phyloP scores from a whole-genome alignment of 2,888 invertebrate genomes.

The Lordiphosa andalusiaca region DNA sequence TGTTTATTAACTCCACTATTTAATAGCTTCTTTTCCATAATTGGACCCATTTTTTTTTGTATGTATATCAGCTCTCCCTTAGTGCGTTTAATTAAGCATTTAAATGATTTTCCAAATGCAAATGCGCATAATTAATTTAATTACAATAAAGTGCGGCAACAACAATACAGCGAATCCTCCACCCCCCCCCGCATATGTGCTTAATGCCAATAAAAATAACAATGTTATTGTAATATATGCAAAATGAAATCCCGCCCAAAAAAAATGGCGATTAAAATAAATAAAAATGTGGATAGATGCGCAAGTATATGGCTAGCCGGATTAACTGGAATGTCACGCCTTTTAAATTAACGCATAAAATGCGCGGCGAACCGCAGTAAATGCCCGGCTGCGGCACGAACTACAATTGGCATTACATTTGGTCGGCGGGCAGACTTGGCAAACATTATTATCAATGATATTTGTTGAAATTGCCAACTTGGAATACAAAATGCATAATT shows the following conservation, averaged over 20 bases:
- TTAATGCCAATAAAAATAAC: conserved; percentile 28
- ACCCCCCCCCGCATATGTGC: conserved; percentile 1
- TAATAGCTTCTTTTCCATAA: conserved; percentile 3
- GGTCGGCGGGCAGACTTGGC: not conserved
- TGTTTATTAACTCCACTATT: not conserved
- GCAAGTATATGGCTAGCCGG: conserved; percentile 19
- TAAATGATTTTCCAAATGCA: conserved; percentile 60
- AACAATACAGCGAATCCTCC: conserved; percentile 10
- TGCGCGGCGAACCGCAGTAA: conserved; percentile 53
- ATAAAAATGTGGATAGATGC: conserved; percentile 43
- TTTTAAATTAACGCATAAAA: conserved; percentile 58
- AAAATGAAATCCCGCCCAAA: conserved; percentile 13
- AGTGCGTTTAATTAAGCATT: conserved; percentile 59
- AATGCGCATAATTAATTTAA: conserved; percentile 72
- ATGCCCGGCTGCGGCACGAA: conserved; percentile 25
- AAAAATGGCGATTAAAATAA: conserved; percentile 41
- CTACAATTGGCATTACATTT: conserved; percentile 6
- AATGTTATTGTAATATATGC: conserved; percentile 34
- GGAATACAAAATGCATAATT: conserved; percentile 25
- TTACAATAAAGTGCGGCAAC: conserved; percentile 51
- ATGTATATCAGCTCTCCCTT: conserved; percentile 4
- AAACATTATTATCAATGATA: conserved; percentile 14
- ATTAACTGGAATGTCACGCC: conserved; percentile 56
- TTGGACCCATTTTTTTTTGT: not conserved
- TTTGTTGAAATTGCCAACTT: conserved; percentile 27